Evolutionary conservation across 2,113 vertebrate genomes (phyloP).

Genomic region (Cyphomyrus discorhynchus): DNA sequence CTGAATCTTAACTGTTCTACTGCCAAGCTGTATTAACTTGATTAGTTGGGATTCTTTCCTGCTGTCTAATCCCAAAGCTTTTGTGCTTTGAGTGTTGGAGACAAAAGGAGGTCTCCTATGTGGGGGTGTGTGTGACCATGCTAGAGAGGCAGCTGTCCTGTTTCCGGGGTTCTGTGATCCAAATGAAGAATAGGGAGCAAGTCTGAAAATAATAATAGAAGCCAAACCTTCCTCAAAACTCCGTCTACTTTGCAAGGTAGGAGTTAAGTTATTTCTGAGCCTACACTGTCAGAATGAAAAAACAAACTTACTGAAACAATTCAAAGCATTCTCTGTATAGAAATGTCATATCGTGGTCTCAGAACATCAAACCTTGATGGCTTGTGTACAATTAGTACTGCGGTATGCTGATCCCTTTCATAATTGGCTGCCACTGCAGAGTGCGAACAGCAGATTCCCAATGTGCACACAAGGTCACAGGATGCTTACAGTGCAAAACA

Average conservation of each 20-base stretch:
- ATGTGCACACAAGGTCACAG: not conserved
- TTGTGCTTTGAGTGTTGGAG: not conserved
- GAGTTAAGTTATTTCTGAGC: not conserved
- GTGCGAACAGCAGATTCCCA: not conserved
- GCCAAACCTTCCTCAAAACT: not conserved
- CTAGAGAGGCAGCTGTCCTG: not conserved
- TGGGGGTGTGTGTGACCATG: not conserved
- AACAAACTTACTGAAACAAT: not conserved
- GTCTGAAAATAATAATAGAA: not conserved
- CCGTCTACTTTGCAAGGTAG: not conserved
- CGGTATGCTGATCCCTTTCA: not conserved
- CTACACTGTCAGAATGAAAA: not conserved
- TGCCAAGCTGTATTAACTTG: not conserved
- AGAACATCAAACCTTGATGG: not conserved
- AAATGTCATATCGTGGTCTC: not conserved
- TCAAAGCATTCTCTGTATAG: not conserved
- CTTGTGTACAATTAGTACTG: not conserved
- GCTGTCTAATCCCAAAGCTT: not conserved
- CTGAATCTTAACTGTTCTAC: not conserved
- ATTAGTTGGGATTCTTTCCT: not conserved
- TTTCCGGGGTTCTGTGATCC: not conserved
- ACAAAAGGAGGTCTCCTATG: not conserved
- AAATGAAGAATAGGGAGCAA: not conserved
- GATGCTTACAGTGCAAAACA: not conserved
- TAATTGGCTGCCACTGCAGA: not conserved